Percentiles rank a stretch among this genome's conserved stretches.
Conservation (phyloP, 1,140 invertebrate species). For the Trinorchestia longiramus region DNA sequence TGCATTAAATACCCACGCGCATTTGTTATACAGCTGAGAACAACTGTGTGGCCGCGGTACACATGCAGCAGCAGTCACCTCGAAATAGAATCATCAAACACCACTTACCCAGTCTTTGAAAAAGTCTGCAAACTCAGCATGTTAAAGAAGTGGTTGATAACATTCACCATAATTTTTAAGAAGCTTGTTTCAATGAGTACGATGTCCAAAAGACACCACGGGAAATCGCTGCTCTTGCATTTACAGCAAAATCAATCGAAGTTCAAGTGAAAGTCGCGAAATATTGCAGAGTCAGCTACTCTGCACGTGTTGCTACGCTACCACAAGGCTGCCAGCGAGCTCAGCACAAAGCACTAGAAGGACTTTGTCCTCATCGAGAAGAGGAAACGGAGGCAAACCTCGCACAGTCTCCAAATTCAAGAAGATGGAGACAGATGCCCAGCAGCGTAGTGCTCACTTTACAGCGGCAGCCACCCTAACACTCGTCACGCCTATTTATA, state of each 20-base stretch:
- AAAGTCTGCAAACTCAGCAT: neutral
- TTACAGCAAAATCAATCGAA: neutral
- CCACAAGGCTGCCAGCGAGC: neutral
- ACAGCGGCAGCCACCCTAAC: neutral
- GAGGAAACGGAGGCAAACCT: neutral
- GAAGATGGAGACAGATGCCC: neutral
- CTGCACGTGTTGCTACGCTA: neutral
- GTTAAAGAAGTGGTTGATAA: neutral
- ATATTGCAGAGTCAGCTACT: neutral
- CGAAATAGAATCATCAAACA: neutral
- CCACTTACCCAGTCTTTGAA: neutral
- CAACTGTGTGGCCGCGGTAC: neutral
- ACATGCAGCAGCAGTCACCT: neutral
- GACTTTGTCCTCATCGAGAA: neutral
- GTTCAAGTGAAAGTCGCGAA: neutral
- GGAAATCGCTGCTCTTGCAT: neutral
- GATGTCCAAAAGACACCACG: neutral
- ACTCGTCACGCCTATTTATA: slow-evolving; percentile 38
- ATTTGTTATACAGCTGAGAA: neutral
- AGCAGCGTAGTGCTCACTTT: neutral
- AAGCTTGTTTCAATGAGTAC: neutral
- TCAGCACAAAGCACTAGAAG: neutral
- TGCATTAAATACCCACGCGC: too few relatives aligned
- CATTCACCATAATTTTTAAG: neutral
- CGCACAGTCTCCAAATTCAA: neutral